Evolutionary conservation across 2,113 vertebrate species (phyloP), one percentile per base, ranked within the genome.

Genomic region (Pygoscelis antarcticus): DNA sequence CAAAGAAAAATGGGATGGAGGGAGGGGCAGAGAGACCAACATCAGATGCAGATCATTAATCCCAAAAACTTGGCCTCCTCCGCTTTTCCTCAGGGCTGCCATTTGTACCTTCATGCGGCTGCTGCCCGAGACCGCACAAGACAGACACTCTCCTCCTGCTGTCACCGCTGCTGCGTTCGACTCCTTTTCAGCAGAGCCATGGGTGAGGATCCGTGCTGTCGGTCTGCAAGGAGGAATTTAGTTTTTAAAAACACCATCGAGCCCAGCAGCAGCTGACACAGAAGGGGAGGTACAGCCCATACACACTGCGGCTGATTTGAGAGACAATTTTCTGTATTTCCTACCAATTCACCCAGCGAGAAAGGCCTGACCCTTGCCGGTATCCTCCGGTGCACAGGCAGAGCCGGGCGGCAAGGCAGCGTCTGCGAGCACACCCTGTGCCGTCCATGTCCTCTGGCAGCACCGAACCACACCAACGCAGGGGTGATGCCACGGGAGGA

Each of bases 201-300:
- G 52, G 86, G 42, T 44, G 77, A 75, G 69, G 74, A 92, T 60
- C 74, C 15, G 4, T 58, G 57, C 90, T 84, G 72, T 30, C 7
- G 6, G 47, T 49, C 75, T 68, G 70, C 47, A 47, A 86, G 78
- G 36, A 61, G 54, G 57, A 85, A 90, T 88, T 82, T 10, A 23
- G 46, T 34, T 90, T 91, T 87, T 69, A 64, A 80, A 80, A 85
- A 69, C 82, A 36, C 62, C 42, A 51, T 0, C 0, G 8, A 95
- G 78, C 78, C 54, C 87, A 82, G 74, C 81, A 93, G 89, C 42
- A 88, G 84, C 75, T 66, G 74, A 77, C 3, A 32, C 61, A 87
- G 83, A 62, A 70, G 64, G 64, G n/a, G 55, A 81, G 34, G 51
- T 14, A 61, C 70, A 94, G 74, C 62, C 72, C n/a, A 52, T 19